Conservation (phyloP, 2,888 invertebrate species). For the Torymus tubicola region DNA sequence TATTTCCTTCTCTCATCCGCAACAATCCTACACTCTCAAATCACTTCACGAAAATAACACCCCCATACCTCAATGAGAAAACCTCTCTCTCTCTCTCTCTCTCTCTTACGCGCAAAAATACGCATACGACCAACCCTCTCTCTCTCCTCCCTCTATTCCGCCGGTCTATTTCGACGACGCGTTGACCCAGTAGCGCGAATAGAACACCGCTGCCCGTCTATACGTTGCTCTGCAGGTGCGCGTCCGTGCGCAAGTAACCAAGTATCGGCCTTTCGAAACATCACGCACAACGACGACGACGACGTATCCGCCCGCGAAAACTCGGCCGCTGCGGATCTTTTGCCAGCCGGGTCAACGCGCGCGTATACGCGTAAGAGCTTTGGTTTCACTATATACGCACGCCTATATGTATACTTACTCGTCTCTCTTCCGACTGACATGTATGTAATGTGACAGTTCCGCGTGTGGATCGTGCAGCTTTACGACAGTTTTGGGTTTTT, state of each 20-base stretch:
- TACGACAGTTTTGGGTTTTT: too few species aligned
- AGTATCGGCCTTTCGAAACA: constrained; percentile 66
- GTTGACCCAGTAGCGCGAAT: constrained; percentile 72
- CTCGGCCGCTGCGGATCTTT: constrained; percentile 62
- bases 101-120: not conserved
- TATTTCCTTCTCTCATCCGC: too few species aligned
- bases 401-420: too few species aligned
- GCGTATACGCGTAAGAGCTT: not conserved
- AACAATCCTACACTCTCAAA: too few species aligned
- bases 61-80: not conserved
- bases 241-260: not conserved
- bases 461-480: too few species aligned
- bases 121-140: not conserved
- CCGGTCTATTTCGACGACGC: constrained; percentile 47
- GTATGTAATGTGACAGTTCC: too few species aligned
- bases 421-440: too few species aligned
- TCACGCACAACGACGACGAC: constrained; percentile 27
- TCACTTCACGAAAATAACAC: too few species aligned
- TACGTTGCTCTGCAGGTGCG: constrained; percentile 10
- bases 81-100: not conserved
- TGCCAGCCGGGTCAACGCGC: constrained; percentile 56
- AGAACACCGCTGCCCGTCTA: constrained; percentile 65
- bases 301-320: constrained; percentile 62
- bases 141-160: constrained; percentile 9
- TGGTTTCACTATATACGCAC: too few species aligned